Conservation (phyloP, 2,113 vertebrate genomes). For the Chlorocebus sabaeus region DNA sequence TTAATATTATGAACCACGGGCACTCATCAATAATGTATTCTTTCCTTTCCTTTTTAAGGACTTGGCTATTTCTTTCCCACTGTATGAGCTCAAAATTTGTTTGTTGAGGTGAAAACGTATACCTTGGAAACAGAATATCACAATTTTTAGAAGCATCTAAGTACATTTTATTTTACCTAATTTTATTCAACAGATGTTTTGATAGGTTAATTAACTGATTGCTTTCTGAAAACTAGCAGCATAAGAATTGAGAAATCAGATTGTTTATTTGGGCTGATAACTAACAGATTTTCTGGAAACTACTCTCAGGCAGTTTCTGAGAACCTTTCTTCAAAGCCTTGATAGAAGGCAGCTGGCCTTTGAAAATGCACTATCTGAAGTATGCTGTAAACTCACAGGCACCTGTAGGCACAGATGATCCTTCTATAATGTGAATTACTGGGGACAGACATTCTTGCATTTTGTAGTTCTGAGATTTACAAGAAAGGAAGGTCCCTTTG, state of each 20-base stretch:
- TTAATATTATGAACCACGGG: not conserved
- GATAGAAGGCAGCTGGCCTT: constrained; percentile 7
- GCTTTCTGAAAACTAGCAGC: not conserved
- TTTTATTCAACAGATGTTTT: not conserved
- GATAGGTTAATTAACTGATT: not conserved
- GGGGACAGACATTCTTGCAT: not conserved
- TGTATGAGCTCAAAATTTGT: not conserved
- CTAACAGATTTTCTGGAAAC: not conserved
- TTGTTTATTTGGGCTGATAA: not conserved
- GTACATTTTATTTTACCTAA: not conserved
- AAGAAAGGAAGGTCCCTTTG: not conserved
- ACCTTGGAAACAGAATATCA: not conserved
- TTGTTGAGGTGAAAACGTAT: not conserved
- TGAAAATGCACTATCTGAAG: constrained; percentile 40
- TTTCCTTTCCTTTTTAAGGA: not conserved
- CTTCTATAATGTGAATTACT: constrained; percentile 23
- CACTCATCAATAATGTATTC: not conserved
- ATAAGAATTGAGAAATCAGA: not conserved
- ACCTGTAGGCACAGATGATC: not conserved
- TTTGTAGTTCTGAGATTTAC: not conserved
- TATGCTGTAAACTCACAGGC: not conserved
- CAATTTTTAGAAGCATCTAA: not conserved
- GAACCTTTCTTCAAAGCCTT: constrained; percentile 35
- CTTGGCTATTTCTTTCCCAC: not conserved
- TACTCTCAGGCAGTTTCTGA: not conserved